These are phyloP conservation scores for Cremastobaeus sp. DNA, from an alignment of 2,888 invertebrate species.

Conservation along the genomic window DNA sequence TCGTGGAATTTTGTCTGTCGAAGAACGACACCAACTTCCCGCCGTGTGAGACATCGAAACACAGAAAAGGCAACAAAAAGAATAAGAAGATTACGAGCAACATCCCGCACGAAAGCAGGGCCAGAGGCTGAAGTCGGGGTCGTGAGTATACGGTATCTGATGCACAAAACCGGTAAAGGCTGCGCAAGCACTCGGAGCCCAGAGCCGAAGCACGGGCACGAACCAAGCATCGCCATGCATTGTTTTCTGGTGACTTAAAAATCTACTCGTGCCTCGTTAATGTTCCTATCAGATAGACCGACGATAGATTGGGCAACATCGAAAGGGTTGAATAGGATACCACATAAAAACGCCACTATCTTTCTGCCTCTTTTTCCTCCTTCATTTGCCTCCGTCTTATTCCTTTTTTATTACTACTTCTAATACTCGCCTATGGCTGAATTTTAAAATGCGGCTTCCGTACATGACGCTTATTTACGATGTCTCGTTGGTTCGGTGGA, in stretches of 20 bases:
- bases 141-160: conserved; percentile 76
- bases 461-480: conserved; percentile 35
- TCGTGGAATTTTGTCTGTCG: conserved; percentile 47
- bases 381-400: conserved; percentile 10
- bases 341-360: conserved; percentile 13
- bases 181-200: conserved; percentile 60
- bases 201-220: conserved; percentile 71
- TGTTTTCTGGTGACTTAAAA: conserved; percentile 77
- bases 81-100: conserved; percentile 14
- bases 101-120: conserved; percentile 52
- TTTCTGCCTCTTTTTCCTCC: conserved; percentile 23
- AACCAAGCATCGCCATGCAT: conserved; percentile 67
- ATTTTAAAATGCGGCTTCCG: conserved; percentile 45
- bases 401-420: conserved; percentile 7
- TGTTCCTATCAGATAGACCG: conserved; percentile 70
- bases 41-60: conserved; percentile 44
- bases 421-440: not conserved
- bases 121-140: conserved; percentile 67
- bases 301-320: conserved; percentile 51
- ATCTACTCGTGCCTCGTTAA: conserved; percentile 78
- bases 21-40: conserved; percentile 48
- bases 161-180: conserved; percentile 77
- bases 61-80: conserved; percentile 38
- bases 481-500: conserved; percentile 56
- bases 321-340: conserved; percentile 14